Evolutionary conservation across 2,888 invertebrate species (phyloP).

Genomic region (Lithophane ornitopus): DNA sequence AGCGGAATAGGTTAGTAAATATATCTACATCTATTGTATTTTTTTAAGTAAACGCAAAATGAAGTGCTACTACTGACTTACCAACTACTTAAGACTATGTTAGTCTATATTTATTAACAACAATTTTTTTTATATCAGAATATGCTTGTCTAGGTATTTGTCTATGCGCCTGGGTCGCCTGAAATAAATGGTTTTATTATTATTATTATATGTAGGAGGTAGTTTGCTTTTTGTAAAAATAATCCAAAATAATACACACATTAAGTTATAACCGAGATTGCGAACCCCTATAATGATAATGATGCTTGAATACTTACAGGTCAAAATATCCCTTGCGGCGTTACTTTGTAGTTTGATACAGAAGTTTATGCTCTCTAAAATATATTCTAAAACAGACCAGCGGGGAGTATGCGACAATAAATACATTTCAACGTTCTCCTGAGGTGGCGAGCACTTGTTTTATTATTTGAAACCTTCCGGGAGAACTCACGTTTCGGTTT

Average conservation of each 20-base stretch:
- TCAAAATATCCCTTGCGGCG: neutral
- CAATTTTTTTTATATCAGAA: no score
- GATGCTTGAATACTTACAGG: neutral
- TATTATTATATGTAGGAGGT: no score
- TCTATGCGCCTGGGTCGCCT: no score
- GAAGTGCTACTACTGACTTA: no score
- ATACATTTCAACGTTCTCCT: slow-evolving; percentile 47
- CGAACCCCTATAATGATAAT: slow-evolving; percentile 2
- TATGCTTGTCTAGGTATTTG: no score
- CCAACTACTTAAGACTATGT: no score
- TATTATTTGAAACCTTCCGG: slow-evolving; percentile 38
- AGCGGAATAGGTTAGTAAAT: no score
- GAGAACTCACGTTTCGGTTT: slow-evolving; percentile 30
- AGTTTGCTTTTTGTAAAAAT: neutral
- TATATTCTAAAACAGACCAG: slow-evolving; percentile 34
- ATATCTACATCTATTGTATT: no score
- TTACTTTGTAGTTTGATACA: slow-evolving; percentile 1
- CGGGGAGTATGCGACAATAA: slow-evolving; percentile 29
- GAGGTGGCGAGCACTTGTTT: slow-evolving; percentile 51
- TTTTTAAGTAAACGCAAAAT: no score
- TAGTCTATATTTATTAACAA: no score
- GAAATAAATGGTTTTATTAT: no score
- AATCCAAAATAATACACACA: neutral
- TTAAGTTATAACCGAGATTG: neutral
- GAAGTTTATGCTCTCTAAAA: slow-evolving; percentile 25